A percentile compares a stretch with the other conserved stretches of the same genome.
Evolutionary conservation across 1,140 invertebrate genomes (phyloP).

Genomic region (Neotoxoptera formosana): DNA sequence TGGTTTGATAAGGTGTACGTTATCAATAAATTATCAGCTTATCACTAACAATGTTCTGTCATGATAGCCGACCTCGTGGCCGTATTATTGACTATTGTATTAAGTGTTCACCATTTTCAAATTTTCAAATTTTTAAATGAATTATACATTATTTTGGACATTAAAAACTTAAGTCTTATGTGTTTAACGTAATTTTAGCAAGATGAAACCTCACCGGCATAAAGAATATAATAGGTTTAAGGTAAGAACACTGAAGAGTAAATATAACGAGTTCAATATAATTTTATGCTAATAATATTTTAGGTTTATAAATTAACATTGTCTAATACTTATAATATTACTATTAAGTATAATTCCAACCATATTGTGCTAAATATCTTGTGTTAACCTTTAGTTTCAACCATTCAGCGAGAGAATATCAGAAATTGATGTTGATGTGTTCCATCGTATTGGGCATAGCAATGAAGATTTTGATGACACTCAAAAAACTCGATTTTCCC

Average conservation of each 20-base stretch:
- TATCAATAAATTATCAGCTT: background rate
- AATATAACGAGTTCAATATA: background rate
- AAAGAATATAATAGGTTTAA: conserved; percentile 83
- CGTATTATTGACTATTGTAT: background rate
- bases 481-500: conserved; percentile 77
- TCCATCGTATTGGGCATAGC: conserved; percentile 77
- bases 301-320: conserved; percentile 38
- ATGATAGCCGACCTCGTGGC: conserved; percentile 26
- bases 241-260: conserved; percentile 66
- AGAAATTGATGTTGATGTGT: conserved; percentile 81
- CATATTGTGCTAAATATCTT: conserved; percentile 58
- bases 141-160: background rate
- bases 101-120: background rate
- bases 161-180: background rate
- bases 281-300: conserved; percentile 50
- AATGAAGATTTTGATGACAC: conserved; percentile 74
- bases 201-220: conserved; percentile 79
- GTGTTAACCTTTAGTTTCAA: conserved; percentile 76
- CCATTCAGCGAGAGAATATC: conserved; percentile 84
- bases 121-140: background rate
- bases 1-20: background rate
- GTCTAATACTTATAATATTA: background rate
- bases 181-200: conserved; percentile 59
- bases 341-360: background rate
- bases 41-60: background rate